A percentile compares a stretch with the other conserved stretches of the same genome.
These are phyloP conservation scores for Hippocampus comes DNA, from an alignment of 2,113 vertebrate species.

Conservation along the genomic window DNA sequence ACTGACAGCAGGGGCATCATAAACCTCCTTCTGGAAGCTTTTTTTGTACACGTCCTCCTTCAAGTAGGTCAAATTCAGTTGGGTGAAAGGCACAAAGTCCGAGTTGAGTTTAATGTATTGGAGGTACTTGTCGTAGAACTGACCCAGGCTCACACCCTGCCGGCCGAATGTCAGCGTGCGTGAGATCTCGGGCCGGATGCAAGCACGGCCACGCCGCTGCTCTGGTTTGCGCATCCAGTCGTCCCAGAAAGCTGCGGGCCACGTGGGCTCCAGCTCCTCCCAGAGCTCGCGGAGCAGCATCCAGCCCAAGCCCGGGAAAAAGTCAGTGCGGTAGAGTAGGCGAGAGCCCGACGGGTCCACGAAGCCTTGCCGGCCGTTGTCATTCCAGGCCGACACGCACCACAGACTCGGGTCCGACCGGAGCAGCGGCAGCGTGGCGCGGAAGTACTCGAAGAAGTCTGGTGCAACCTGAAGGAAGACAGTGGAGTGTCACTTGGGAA, in stretches of 20 bases:
- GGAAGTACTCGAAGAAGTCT: slow-evolving; percentile 95
- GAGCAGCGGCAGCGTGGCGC: slow-evolving; percentile 76
- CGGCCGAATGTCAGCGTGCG: slow-evolving; percentile 89
- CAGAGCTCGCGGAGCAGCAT: slow-evolving; percentile 80
- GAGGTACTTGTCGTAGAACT: slow-evolving; percentile 92
- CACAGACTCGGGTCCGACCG: slow-evolving; percentile 76
- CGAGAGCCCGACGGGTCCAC: slow-evolving; percentile 71
- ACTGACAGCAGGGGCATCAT: slow-evolving; percentile 68
- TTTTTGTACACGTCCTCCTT: slow-evolving; percentile 71
- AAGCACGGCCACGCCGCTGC: slow-evolving; percentile 80
- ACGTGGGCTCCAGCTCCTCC: slow-evolving; percentile 90
- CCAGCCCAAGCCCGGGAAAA: slow-evolving; percentile 92
- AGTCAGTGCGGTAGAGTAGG: slow-evolving; percentile 88
- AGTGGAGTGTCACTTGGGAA: background rate
- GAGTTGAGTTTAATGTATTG: slow-evolving; percentile 90
- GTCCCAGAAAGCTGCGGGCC: slow-evolving; percentile 91
- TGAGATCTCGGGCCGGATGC: slow-evolving; percentile 86
- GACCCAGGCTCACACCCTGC: slow-evolving; percentile 90
- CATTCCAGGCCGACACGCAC: slow-evolving; percentile 94
- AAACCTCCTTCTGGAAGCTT: slow-evolving; percentile 73
- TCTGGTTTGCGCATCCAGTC: slow-evolving; percentile 92
- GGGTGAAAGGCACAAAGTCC: slow-evolving; percentile 87
- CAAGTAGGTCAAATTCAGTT: slow-evolving; percentile 82
- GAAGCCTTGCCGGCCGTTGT: slow-evolving; percentile 85
- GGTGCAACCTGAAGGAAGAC: slow-evolving; percentile 76